Evolutionary conservation across 2,888 invertebrate genomes (phyloP), one percentile per base, ranked within the genome.

Genomic region (Trachelus tabidus): DNA sequence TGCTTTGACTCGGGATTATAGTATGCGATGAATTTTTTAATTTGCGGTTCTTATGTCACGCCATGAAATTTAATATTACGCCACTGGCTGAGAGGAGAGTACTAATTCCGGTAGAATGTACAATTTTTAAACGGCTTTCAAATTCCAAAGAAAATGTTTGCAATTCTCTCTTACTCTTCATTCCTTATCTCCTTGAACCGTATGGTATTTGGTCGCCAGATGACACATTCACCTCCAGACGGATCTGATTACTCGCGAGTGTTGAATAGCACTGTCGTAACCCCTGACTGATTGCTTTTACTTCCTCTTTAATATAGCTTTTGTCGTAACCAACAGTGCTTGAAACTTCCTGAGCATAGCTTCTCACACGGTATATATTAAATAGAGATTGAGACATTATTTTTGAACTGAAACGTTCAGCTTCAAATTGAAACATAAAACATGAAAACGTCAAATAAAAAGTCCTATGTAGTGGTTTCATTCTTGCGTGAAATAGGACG

Each of bases 121-220:
- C 56, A 56, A 56, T 23, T 23, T 56, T 56, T 23, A 56, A 56
- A 23, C 23, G 9, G 2, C 23, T 56, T 56, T 56, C 56, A 56
- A 56, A 56, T 56, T 56, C 9, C 23, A 56, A 23, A 9, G 9
- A 56, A 56, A 56, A 56, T 56, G 56, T 76, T 75, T 79, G 75
- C 73, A 35, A 30, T 12, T 12, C 73, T 35, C 35, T 35, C 35
- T 35, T 35, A 30, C 35, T 73, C 73, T 73, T 35, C 33, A 34
- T 35, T 23, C 23, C 6, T 73, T 34, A 11, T n/a, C 11, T 35
- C 11, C 34, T 31, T 34, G 23, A n/a, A 12, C n/a, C 35, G 6
- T 12, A 30, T 73, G 77, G 78, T 83, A 85, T 85, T 84, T 83
- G 82, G 82, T 79, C 78, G 80, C 83, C 83, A 83, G 83, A 84